Evolutionary conservation across 2,888 invertebrate genomes (phyloP), one percentile per base, ranked within the genome.

Genomic region (Hermodice carunculata): DNA sequence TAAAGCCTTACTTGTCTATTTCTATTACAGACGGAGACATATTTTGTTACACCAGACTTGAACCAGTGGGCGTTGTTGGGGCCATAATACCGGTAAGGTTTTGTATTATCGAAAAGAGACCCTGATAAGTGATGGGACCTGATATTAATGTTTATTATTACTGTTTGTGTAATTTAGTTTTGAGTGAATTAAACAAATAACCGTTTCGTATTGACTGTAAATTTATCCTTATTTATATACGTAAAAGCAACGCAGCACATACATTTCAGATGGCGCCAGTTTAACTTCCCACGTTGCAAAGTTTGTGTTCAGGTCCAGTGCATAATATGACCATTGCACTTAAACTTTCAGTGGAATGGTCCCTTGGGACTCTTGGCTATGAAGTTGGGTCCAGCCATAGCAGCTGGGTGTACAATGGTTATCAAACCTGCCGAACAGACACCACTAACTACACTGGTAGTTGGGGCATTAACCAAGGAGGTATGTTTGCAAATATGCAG

Each of bases 11-110:
- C 14, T 37, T 49, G 19, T 40, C 22, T 37, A 42, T 61, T 69
- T 42, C 53, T 54, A 71, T 57, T 72, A 52, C 91, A 73, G 94
- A 95, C 81, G 96, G 96, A 1, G 86, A 88, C 61, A 86, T 85
- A 71, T 80, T 84, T 65, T 72, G 79, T 3, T 84, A 80, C 68
- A 85, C 85, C 3, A 71, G 82, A 53, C 80, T 80, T 66, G 96
- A 96, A 83, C 96, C 96, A 0, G 93, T 96, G n/a, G 96, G 96
- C 11, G 94, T 96, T 1, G 95, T 95, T 86, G 96, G 93, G 2
- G 94, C 95, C 87, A 96, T 96, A 68, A 94, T 95, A 70, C 96
- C 96, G 0, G 83, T 84, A 76, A 75, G 80, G n/a, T n/a, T n/a
- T n/a, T n/a, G n/a, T n/a, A n/a, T n/a, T n/a, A n/a, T n/a, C n/a